Conservation (phyloP, 1,140 invertebrate genomes). For the Nymphalis io region DNA sequence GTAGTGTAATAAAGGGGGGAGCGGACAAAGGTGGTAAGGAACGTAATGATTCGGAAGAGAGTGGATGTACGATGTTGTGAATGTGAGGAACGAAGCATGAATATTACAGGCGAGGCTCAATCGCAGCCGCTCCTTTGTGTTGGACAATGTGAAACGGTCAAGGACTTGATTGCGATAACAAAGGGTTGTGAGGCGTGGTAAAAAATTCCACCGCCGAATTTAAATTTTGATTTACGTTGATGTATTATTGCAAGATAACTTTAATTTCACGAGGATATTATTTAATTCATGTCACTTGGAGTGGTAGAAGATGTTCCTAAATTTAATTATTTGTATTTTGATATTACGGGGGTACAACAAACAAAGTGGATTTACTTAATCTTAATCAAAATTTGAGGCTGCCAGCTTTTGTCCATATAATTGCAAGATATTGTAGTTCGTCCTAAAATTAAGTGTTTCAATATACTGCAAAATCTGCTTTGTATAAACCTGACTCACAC, state of each 20-base stretch:
- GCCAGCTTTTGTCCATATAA: neutral
- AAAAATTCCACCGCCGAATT: slow-evolving; percentile 38
- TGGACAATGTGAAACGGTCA: slow-evolving; percentile 69
- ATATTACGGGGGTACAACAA: too few relatives aligned
- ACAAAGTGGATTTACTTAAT: neutral
- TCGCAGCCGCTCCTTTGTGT: slow-evolving; percentile 69
- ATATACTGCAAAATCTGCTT: slow-evolving; percentile 36
- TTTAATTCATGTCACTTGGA: neutral
- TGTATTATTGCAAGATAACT: slow-evolving; percentile 6
- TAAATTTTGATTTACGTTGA: slow-evolving; percentile 33
- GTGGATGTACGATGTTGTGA: slow-evolving; percentile 67
- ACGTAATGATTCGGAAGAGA: slow-evolving; percentile 78
- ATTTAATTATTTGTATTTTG: too few relatives aligned
- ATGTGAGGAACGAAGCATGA: slow-evolving; percentile 67
- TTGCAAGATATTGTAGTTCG: slow-evolving; percentile 11
- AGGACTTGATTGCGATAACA: slow-evolving; percentile 73
- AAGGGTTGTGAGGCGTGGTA: slow-evolving; percentile 64
- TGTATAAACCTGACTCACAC: slow-evolving; percentile 42
- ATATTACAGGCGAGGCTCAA: slow-evolving; percentile 73
- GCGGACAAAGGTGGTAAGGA: slow-evolving; percentile 69
- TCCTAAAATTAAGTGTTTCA: slow-evolving; percentile 11
- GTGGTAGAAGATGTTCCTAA: too few relatives aligned
- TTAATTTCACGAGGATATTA: neutral
- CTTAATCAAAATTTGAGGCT: neutral
- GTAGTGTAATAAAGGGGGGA: slow-evolving; percentile 67